Base-by-base conservation (phyloP, 2,888 invertebrate genomes). In the Amiota communis region DNA sequence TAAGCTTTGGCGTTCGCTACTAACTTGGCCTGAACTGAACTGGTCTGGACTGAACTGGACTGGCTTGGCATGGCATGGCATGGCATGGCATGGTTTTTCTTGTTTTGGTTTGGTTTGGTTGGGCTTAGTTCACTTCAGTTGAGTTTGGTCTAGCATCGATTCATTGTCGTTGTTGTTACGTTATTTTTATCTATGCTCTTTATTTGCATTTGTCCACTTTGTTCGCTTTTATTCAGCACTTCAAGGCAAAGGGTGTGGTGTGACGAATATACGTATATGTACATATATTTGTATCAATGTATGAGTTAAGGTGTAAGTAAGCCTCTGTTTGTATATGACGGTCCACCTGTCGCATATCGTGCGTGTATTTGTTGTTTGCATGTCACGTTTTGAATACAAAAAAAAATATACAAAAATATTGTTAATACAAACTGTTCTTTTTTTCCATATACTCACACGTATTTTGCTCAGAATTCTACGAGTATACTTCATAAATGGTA, bases 1-100 rank as follows among this genome's bases (percentile, higher is more conserved):
- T 83, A 70, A 76, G 79, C 83, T 79, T 85, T 84, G 84, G 82
- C 47, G 75, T 82, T 81, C 80, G 85, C 85, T 82, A 71, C 77
- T 79, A 78, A 81, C 83, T 80, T 81, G 74, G 69, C 46, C 47
- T 61, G 61, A 48, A 36, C 47, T 47, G 70, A 15, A 11, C 36
- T 15, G 17, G 46, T 6, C 36, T 12, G 12, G 15, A 3, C n/a
- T 15, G 17, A 46, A 10, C 36, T 12, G 12, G 9, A 15, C 20
- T 12, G 9, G 9, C 59, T 59, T 17, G 20, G 20, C 0, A 13
- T 63, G 36, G 36, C 8, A 4, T 36, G 36, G 36, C 8, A 6
- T 36, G 6, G 4, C 8, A n/a, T n/a, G n/a, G n/a, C n/a, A n/a
- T n/a, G n/a, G n/a, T n/a, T n/a, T n/a, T n/a, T n/a, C n/a, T n/a